Evolutionary conservation across 53 echinoderm and acorn worm species (phyloP).

Genomic region (Hippasteria phrygiana): DNA sequence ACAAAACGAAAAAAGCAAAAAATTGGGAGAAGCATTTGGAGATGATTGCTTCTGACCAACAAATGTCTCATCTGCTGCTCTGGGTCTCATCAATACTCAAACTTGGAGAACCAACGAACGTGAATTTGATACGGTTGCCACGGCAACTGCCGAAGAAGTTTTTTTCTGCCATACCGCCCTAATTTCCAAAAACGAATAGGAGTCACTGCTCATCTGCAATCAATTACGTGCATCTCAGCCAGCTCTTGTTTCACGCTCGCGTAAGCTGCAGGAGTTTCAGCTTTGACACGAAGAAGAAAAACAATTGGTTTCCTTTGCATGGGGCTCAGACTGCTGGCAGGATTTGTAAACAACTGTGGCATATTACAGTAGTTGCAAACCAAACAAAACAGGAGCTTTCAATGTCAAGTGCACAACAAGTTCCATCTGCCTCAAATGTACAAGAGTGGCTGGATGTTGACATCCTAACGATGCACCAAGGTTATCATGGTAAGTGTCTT

Average conservation of each 20-base stretch:
- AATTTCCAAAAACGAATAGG: not conserved
- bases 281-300: not conserved
- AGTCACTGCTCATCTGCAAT: not conserved
- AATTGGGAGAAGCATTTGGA: too few species aligned
- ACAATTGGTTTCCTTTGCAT: not conserved
- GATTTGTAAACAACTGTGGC: not conserved
- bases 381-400: not conserved
- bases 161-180: too few species aligned
- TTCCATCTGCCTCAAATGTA: not conserved
- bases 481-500: not conserved
- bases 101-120: too few species aligned
- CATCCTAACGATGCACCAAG: not conserved
- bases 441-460: not conserved
- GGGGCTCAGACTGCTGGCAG: not conserved
- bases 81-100: too few species aligned
- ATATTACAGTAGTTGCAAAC: not conserved
- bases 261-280: not conserved
- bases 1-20: too few species aligned
- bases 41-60: too few species aligned
- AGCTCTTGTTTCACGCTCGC: conserved; percentile 1
- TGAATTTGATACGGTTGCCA: too few species aligned
- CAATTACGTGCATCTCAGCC: not conserved
- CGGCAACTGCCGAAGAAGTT: not conserved
- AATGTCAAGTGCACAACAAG: not conserved
- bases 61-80: too few species aligned